These are phyloP conservation scores for Eristalis arbustorum DNA, from an alignment of 2,888 invertebrate genomes.

Conservation along the genomic window DNA sequence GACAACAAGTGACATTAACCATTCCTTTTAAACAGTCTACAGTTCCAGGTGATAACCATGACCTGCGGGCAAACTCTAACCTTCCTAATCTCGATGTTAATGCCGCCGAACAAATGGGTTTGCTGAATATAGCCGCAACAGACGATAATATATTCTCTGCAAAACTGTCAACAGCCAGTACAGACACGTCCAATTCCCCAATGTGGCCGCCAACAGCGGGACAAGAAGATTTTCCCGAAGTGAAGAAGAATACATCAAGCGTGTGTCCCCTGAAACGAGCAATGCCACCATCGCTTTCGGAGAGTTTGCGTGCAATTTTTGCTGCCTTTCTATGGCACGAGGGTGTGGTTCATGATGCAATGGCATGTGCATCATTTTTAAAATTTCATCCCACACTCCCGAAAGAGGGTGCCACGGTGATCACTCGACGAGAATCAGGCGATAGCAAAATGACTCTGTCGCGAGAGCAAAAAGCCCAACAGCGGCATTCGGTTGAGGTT, in stretches of 20 bases:
- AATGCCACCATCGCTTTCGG: constrained; percentile 94
- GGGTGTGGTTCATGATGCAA: constrained; percentile 97
- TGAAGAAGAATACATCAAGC: constrained; percentile 49
- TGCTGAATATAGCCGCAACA: constrained; percentile 75
- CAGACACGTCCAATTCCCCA: constrained; percentile 74
- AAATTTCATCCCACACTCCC: constrained; percentile 95
- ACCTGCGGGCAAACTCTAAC: constrained; percentile 44
- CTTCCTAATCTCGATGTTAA: constrained; percentile 74
- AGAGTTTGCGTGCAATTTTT: constrained; percentile 95
- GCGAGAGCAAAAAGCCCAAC: constrained; percentile 84
- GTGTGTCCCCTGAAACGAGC: constrained; percentile 86
- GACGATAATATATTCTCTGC: constrained; percentile 65
- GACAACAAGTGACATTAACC: background rate
- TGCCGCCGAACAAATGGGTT: constrained; percentile 74
- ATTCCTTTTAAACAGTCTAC: background rate
- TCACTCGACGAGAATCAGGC: constrained; percentile 83
- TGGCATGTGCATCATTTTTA: constrained; percentile 97
- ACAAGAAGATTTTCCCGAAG: constrained; percentile 39
- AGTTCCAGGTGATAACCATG: constrained; percentile 34
- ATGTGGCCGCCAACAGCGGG: constrained; percentile 72
- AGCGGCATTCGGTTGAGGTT: constrained; percentile 94
- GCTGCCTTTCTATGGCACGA: constrained; percentile 99
- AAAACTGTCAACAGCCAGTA: constrained; percentile 72
- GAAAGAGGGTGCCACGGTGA: constrained; percentile 88
- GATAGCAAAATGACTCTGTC: constrained; percentile 76